Percentiles rank a stretch among this genome's conserved stretches.
phyloP scores from a whole-genome alignment of 2,888 invertebrate species.

The Gandaritis pyraliata region DNA sequence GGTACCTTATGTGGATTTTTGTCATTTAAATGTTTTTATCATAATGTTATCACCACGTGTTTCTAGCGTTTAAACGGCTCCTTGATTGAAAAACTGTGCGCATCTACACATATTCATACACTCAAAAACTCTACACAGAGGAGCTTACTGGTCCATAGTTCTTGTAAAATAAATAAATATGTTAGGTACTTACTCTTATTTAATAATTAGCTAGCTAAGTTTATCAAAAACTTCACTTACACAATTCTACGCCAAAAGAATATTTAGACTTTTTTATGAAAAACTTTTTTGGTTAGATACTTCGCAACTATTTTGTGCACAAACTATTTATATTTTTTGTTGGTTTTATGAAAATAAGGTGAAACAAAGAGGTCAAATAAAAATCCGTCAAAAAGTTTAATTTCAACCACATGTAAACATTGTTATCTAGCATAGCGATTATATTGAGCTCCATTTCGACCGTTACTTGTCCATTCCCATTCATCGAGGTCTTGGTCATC shows the following conservation, averaged over 20 bases:
- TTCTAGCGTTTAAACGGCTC: no score
- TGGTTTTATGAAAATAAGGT: constrained; percentile 10
- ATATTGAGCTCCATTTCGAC: constrained; percentile 69
- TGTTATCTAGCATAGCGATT: constrained; percentile 71
- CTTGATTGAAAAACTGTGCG: no score
- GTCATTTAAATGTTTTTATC: background rate
- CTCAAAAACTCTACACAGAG: no score
- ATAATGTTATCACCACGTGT: no score
- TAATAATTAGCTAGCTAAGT: no score
- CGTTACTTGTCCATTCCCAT: constrained; percentile 76
- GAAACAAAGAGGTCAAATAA: constrained; percentile 2
- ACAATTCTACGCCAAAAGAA: no score
- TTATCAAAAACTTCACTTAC: no score
- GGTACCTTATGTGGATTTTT: background rate
- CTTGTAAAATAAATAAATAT: no score
- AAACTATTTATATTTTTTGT: background rate
- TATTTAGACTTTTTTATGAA: background rate
- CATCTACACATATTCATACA: no score
- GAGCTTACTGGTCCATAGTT: no score
- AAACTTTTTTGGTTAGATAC: background rate
- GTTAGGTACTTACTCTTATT: no score
- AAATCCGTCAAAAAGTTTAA: constrained; percentile 43
- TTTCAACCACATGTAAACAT: constrained; percentile 53
- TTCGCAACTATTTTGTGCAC: background rate
- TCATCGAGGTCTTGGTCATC: constrained; percentile 74